Conservation (phyloP, 2,888 invertebrate genomes). For the Rhagium mordax region DNA sequence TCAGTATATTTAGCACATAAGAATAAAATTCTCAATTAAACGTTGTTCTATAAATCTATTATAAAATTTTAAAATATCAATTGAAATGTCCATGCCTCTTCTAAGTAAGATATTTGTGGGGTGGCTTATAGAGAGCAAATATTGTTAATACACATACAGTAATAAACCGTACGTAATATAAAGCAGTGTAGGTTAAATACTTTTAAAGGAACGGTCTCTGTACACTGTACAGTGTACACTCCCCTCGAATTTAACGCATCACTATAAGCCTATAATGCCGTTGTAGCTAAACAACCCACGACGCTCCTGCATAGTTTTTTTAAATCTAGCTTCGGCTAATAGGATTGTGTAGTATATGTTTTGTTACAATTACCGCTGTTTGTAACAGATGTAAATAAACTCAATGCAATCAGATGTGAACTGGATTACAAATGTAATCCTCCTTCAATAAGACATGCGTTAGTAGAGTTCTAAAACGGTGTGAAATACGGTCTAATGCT, state of each 20-base stretch:
- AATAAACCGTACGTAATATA: conserved; percentile 41
- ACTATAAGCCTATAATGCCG: conserved; percentile 53
- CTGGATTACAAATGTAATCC: conserved; percentile 63
- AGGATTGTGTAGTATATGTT: conserved; percentile 63
- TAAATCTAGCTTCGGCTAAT: conserved; percentile 52
- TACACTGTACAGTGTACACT: too few species aligned
- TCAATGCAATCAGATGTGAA: conserved; percentile 53
- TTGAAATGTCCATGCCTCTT: not conserved
- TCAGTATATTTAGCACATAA: too few species aligned
- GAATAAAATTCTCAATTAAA: too few species aligned
- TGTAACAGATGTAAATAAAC: conserved; percentile 65
- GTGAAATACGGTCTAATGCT: conserved; percentile 47
- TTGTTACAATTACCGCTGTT: conserved; percentile 65
- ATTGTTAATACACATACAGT: conserved; percentile 2
- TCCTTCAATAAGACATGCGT: conserved; percentile 56
- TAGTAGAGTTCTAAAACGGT: conserved; percentile 56
- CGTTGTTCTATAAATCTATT: too few species aligned
- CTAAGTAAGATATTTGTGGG: not conserved
- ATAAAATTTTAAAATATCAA: not conserved
- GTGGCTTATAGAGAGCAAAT: not conserved
- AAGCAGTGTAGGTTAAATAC: conserved; percentile 46
- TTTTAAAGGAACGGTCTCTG: conserved; percentile 49
- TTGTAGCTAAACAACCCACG: conserved; percentile 48
- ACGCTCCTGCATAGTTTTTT: conserved; percentile 37
- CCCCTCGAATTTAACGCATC: conserved; percentile 45